phyloP scores from a whole-genome alignment of 2,797 vertebrate species.

The Typhlichthys subterraneus region DNA sequence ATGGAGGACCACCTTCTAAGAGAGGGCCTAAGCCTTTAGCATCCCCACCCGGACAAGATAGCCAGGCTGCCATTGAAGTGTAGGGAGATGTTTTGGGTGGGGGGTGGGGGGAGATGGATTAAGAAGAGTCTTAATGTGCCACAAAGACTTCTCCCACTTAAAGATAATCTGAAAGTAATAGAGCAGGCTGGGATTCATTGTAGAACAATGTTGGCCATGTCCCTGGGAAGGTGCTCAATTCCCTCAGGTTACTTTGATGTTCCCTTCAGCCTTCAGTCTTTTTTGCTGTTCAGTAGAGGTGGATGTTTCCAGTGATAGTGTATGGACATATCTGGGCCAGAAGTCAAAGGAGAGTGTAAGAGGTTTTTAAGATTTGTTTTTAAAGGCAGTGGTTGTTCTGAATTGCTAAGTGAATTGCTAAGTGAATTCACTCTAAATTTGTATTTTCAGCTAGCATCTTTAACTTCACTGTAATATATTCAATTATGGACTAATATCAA shows the following conservation, averaged over 20 bases:
- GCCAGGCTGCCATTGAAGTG: slow-evolving; percentile 79
- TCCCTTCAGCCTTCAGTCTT: slow-evolving; percentile 47
- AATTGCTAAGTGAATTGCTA: too few relatives aligned
- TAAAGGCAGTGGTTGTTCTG: not conserved
- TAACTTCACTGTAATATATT: not conserved
- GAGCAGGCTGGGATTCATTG: slow-evolving; percentile 86
- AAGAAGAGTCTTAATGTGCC: slow-evolving; percentile 76
- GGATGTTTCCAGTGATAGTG: slow-evolving; percentile 35
- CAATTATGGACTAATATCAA: too few relatives aligned
- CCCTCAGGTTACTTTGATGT: slow-evolving; percentile 79
- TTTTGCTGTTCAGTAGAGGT: slow-evolving; percentile 39
- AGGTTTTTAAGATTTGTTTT: not conserved
- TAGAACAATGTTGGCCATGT: slow-evolving; percentile 80
- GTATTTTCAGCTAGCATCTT: not conserved
- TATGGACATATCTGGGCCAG: slow-evolving; percentile 15
- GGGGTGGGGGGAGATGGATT: slow-evolving; percentile 56
- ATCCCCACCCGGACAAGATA: slow-evolving; percentile 83
- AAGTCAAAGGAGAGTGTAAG: slow-evolving; percentile 10
- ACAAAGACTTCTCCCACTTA: slow-evolving; percentile 85
- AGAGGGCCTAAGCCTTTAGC: slow-evolving; percentile 72
- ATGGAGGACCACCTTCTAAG: slow-evolving; percentile 83
- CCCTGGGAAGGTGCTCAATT: slow-evolving; percentile 79
- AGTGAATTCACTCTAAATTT: too few relatives aligned
- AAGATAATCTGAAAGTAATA: slow-evolving; percentile 89
- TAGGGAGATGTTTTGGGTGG: slow-evolving; percentile 56